A percentile compares a stretch with the other conserved stretches of the same genome.
phyloP scores from a whole-genome alignment of 2,797 vertebrate genomes.

The Merluccius polli region DNA sequence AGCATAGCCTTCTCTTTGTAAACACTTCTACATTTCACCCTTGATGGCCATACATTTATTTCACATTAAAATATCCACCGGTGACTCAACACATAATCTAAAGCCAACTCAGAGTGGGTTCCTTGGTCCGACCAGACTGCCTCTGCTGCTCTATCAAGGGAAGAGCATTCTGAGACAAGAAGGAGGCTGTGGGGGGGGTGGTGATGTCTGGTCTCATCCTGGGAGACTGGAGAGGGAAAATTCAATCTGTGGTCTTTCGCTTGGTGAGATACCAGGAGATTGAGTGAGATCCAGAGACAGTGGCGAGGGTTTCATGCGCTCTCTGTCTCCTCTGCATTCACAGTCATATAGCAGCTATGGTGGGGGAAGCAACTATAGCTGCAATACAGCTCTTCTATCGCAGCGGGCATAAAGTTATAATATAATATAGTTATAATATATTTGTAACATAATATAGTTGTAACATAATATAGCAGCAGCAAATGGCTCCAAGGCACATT shows the following conservation, averaged over 20 bases:
- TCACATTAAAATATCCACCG: slow-evolving; percentile 50
- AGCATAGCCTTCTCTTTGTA: slow-evolving; percentile 26
- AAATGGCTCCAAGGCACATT: not conserved
- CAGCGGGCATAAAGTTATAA: slow-evolving; percentile 17
- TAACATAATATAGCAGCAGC: not conserved
- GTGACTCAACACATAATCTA: slow-evolving; percentile 50
- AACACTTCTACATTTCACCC: slow-evolving; percentile 31
- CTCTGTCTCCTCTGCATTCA: slow-evolving; percentile 34
- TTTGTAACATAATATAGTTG: no score
- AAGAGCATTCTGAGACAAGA: slow-evolving; percentile 48
- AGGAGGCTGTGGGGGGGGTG: slow-evolving; percentile 42
- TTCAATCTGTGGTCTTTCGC: slow-evolving; percentile 62
- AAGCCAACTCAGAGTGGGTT: slow-evolving; percentile 36
- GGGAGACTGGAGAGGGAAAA: slow-evolving; percentile 61
- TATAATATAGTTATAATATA: no score
- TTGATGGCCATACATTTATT: slow-evolving; percentile 55
- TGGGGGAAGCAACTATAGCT: slow-evolving; percentile 38
- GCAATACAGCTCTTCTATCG: slow-evolving; percentile 37
- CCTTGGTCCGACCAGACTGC: slow-evolving; percentile 8
- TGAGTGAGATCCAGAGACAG: slow-evolving; percentile 53
- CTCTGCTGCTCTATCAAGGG: slow-evolving; percentile 24
- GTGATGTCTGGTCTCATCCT: slow-evolving; percentile 56
- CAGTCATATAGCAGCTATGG: slow-evolving; percentile 38
- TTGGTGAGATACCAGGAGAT: slow-evolving; percentile 64
- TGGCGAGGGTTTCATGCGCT: slow-evolving; percentile 34